Evolutionary conservation across 64 coral and sea anemone species (phyloP).

Genomic region (Pocillopora damicornis): DNA sequence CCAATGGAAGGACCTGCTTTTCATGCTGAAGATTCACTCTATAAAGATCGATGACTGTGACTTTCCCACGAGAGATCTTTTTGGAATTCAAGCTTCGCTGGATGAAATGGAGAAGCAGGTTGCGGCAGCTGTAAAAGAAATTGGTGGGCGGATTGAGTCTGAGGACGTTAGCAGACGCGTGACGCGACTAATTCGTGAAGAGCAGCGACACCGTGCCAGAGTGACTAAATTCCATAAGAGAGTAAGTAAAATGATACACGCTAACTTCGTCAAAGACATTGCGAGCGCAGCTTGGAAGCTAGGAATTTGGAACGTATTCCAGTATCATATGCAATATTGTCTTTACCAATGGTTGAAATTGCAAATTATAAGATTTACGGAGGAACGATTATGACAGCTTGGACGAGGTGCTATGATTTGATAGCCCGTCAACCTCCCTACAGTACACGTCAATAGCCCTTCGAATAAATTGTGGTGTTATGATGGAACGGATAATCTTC

Average conservation of each 20-base stretch:
- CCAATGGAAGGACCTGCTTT: not conserved
- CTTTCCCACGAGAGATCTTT: not conserved
- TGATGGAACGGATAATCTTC: too few relatives aligned
- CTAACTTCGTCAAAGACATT: not conserved
- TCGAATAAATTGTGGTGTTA: too few relatives aligned
- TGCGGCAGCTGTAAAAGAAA: conserved; percentile 13
- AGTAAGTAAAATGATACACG: not conserved
- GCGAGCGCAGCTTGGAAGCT: too few relatives aligned
- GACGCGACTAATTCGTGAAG: conserved; percentile 6
- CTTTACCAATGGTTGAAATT: too few relatives aligned
- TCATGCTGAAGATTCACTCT: not conserved
- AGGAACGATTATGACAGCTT: too few relatives aligned
- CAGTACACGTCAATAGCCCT: too few relatives aligned
- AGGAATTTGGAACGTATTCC: too few relatives aligned
- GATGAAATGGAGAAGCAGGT: conserved; percentile 28
- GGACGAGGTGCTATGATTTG: too few relatives aligned
- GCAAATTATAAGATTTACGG: too few relatives aligned
- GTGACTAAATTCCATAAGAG: not conserved
- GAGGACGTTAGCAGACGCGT: not conserved
- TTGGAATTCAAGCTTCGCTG: not conserved
- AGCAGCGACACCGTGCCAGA: not conserved
- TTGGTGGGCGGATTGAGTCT: not conserved
- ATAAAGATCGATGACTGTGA: not conserved
- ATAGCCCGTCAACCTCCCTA: too few relatives aligned
- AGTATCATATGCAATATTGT: too few relatives aligned